Conservation (phyloP, 2,888 invertebrate genomes). For the Drosophila antonietae region DNA sequence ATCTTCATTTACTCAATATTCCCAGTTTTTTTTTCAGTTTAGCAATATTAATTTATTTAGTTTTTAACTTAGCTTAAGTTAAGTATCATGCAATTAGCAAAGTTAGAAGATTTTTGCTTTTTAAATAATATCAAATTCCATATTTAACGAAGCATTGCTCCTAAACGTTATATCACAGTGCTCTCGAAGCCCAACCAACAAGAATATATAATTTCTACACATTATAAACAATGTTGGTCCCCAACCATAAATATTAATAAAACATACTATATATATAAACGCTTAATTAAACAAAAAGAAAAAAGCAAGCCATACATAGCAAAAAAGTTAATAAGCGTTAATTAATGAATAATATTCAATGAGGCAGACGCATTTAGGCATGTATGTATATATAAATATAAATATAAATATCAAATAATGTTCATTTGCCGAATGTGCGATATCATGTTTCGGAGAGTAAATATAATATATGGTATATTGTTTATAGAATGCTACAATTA, state of each 20-base stretch:
- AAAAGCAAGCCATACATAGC: conserved; percentile 57
- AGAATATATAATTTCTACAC: not conserved
- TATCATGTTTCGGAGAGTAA: conserved; percentile 43
- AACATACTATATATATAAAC: conserved; percentile 7
- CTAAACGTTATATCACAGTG: not conserved
- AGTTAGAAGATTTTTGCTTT: not conserved
- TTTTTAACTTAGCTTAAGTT: not conserved
- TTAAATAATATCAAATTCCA: not conserved
- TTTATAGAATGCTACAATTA: conserved; percentile 34
- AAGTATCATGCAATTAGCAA: conserved; percentile 10
- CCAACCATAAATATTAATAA: conserved; percentile 11
- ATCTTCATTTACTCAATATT: not conserved
- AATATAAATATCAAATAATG: conserved; percentile 27
- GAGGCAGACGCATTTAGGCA: conserved; percentile 25
- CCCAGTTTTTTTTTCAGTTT: not conserved
- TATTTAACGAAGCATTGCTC: not conserved
- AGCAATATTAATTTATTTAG: not conserved
- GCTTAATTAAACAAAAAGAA: conserved; percentile 9
- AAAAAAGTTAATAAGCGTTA: conserved; percentile 48
- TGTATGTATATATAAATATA: conserved; percentile 9
- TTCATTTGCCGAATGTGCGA: conserved; percentile 44
- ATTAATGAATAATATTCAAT: conserved; percentile 45
- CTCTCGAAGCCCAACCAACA: not conserved
- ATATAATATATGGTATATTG: conserved; percentile 26
- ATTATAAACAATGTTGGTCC: not conserved